A percentile compares a stretch with the other conserved stretches of the same genome.
Conservation (phyloP, 1,140 invertebrate species). For the Achroia grisella region DNA sequence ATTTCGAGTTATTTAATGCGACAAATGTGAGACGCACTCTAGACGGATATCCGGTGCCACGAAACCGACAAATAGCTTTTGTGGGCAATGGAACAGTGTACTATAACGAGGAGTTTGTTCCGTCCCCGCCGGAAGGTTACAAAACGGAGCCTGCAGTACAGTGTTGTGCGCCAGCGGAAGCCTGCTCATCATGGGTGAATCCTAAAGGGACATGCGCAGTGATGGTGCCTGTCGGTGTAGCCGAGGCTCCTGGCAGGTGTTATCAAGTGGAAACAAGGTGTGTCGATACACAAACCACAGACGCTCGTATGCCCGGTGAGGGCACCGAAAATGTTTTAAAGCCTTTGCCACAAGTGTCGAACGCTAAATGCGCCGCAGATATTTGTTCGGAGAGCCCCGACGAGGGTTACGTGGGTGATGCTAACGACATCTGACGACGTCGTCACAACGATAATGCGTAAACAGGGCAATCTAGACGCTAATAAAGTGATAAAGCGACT, state of each 20-base stretch:
- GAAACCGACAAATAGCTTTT: slow-evolving; percentile 64
- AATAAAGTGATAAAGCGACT: slow-evolving; percentile 69
- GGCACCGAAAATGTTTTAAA: slow-evolving; percentile 56
- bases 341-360: slow-evolving; percentile 57
- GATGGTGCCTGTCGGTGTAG: slow-evolving; percentile 54
- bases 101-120: slow-evolving; percentile 77
- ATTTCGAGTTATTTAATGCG: slow-evolving; percentile 62
- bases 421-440: slow-evolving; percentile 78
- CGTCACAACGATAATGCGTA: slow-evolving; percentile 64
- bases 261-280: slow-evolving; percentile 68
- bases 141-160: slow-evolving; percentile 68
- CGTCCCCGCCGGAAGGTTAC: slow-evolving; percentile 81
- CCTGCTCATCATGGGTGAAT: slow-evolving; percentile 52
- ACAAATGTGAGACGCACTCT: slow-evolving; percentile 83
- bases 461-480: slow-evolving; percentile 57
- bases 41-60: slow-evolving; percentile 82
- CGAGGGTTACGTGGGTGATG: slow-evolving; percentile 90
- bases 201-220: slow-evolving; percentile 60
- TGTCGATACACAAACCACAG: slow-evolving; percentile 75
- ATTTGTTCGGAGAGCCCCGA: slow-evolving; percentile 88
- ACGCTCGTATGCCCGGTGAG: slow-evolving; percentile 48
- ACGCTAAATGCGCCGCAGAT: slow-evolving; percentile 70
- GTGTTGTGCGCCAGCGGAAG: slow-evolving; percentile 45
- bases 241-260: slow-evolving; percentile 48
- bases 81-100: slow-evolving; percentile 58